These are phyloP conservation scores for Perognathus longimembris DNA, from an alignment of 2,113 vertebrate species.

Conservation along the genomic window DNA sequence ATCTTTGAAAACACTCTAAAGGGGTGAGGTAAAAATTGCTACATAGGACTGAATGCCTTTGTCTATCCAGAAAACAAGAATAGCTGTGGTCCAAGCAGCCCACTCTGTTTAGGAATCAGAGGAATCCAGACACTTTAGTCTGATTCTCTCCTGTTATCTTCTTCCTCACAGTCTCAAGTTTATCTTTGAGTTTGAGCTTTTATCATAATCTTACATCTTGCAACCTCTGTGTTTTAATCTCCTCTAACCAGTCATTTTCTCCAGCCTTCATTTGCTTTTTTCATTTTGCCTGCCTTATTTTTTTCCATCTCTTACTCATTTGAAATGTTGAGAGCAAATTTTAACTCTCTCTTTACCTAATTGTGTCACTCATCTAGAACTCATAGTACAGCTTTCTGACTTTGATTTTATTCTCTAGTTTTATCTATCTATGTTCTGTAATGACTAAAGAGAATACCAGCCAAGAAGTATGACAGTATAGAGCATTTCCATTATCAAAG, in stretches of 20 bases:
- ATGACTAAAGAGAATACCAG: neutral
- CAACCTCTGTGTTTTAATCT: slow-evolving; percentile 19
- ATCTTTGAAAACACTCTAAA: neutral
- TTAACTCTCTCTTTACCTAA: slow-evolving; percentile 12
- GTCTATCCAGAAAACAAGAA: neutral
- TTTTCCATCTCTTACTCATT: neutral
- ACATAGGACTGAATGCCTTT: neutral
- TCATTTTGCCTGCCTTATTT: neutral
- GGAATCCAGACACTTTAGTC: no score
- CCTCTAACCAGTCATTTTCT: neutral
- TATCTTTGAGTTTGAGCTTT: neutral
- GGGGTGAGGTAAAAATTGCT: neutral
- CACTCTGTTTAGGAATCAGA: neutral
- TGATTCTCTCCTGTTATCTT: neutral
- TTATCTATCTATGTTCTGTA: neutral
- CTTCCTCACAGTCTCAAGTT: neutral
- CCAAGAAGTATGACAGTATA: fast-evolving
- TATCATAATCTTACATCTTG: slow-evolving; percentile 4
- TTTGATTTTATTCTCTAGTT: neutral
- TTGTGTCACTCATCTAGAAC: neutral
- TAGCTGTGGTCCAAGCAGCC: neutral
- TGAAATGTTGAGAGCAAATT: neutral
- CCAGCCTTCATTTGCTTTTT: neutral
- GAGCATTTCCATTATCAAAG: neutral
- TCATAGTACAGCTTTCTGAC: neutral